These are phyloP conservation scores for Pteropus alecto DNA, from an alignment of 2,113 vertebrate species.

Conservation along the genomic window DNA sequence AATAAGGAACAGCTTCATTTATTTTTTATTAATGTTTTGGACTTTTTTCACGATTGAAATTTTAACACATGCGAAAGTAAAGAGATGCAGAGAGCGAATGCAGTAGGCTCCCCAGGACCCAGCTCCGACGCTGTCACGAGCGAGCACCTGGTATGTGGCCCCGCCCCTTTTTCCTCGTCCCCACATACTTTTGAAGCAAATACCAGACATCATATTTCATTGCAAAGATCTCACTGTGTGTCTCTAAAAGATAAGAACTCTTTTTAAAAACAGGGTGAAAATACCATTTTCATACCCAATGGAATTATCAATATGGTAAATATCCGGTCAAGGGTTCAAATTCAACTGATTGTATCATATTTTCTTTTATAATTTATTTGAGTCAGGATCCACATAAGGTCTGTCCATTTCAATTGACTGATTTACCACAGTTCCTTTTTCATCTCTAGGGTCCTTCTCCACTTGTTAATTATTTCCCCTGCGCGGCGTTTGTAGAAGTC, in stretches of 20 bases:
- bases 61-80: not conserved
- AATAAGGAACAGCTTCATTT: not conserved
- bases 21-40: slow-evolving; percentile 54
- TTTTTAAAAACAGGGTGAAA: not conserved
- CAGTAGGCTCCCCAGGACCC: fast-evolving
- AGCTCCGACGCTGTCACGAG: fast-evolving
- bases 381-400: not conserved
- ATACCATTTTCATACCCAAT: not conserved
- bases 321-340: not conserved
- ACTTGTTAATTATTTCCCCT: not conserved
- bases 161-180: not conserved
- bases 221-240: not conserved
- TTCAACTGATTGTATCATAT: too few relatives aligned
- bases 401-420: fast-evolving
- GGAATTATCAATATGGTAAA: not conserved
- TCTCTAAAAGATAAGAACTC: not conserved
- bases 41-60: not conserved
- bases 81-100: not conserved
- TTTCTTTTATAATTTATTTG: not conserved
- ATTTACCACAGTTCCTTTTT: not conserved
- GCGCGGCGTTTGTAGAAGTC: not conserved
- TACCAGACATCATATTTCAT: not conserved
- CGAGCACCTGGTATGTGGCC: too few relatives aligned
- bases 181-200: not conserved
- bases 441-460: not conserved